Evolutionary conservation across 1,140 invertebrate species (phyloP).

Genomic region (Listronotus bonariensis): DNA sequence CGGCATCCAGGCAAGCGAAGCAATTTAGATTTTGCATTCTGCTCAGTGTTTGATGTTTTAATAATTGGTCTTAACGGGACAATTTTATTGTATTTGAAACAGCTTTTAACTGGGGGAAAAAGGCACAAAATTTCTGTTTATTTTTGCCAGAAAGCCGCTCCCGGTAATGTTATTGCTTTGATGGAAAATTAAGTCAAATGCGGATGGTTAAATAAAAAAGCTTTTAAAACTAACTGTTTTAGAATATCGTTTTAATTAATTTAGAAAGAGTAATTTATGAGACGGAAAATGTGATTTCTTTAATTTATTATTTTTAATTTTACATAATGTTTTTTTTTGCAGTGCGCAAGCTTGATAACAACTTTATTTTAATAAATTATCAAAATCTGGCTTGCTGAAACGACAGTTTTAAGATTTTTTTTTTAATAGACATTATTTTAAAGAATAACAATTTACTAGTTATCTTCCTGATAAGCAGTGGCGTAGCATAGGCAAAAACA

Average conservation of each 20-base stretch:
- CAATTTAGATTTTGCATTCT: slow-evolving; percentile 20
- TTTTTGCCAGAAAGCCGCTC: slow-evolving; percentile 11
- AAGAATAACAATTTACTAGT: too few relatives aligned
- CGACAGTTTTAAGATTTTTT: too few relatives aligned
- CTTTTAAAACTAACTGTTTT: background rate
- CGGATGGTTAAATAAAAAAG: slow-evolving; percentile 19
- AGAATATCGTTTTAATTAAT: background rate
- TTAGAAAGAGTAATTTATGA: background rate
- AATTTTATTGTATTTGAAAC: slow-evolving; percentile 23
- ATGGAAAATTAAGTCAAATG: slow-evolving; percentile 10
- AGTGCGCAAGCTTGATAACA: too few relatives aligned
- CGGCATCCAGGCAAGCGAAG: slow-evolving; percentile 1
- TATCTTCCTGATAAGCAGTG: too few relatives aligned
- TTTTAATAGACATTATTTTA: too few relatives aligned
- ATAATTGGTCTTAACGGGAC: slow-evolving; percentile 24
- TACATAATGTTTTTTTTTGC: too few relatives aligned
- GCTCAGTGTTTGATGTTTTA: slow-evolving; percentile 18
- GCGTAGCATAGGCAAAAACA: too few relatives aligned
- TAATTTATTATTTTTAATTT: too few relatives aligned
- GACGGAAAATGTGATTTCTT: too few relatives aligned
- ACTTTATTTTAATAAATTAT: too few relatives aligned
- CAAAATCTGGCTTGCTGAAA: too few relatives aligned
- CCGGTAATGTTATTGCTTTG: slow-evolving; percentile 17
- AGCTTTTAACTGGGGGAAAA: slow-evolving; percentile 15
- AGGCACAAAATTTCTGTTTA: slow-evolving; percentile 15